Conservation (phyloP, 1,140 invertebrate species). For the Nylanderia fulva region DNA sequence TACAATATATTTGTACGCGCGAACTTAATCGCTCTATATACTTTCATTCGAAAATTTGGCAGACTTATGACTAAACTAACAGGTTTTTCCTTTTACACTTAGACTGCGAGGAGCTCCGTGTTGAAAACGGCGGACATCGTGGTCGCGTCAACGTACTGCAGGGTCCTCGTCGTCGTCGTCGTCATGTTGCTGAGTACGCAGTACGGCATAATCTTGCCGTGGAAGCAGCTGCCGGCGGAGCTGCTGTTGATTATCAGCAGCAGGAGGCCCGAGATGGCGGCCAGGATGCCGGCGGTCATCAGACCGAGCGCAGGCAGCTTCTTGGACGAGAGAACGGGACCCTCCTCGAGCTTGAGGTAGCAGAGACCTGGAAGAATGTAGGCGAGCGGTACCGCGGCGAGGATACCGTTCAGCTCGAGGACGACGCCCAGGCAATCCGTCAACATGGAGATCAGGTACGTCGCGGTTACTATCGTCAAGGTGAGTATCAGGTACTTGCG, state of each 20-base stretch:
- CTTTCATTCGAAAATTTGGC: slow-evolving; percentile 38
- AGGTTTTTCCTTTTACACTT: neutral
- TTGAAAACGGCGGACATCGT: neutral
- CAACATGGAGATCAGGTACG: slow-evolving; percentile 93
- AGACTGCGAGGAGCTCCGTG: neutral
- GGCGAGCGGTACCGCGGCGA: slow-evolving; percentile 94
- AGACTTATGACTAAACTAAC: slow-evolving; percentile 29
- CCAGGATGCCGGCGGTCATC: slow-evolving; percentile 90
- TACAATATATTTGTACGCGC: neutral
- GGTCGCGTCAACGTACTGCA: neutral
- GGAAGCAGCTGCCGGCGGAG: slow-evolving; percentile 87
- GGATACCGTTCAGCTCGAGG: slow-evolving; percentile 94
- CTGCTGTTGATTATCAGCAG: slow-evolving; percentile 87
- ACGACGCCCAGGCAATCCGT: slow-evolving; percentile 95
- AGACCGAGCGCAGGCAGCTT: slow-evolving; percentile 92
- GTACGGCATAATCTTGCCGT: slow-evolving; percentile 88
- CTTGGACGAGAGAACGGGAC: slow-evolving; percentile 88
- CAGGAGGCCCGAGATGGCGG: slow-evolving; percentile 88
- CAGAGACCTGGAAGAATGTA: slow-evolving; percentile 94
- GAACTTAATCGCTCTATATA: neutral
- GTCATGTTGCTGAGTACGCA: slow-evolving; percentile 83
- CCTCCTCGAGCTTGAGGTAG: slow-evolving; percentile 92
- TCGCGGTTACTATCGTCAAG: slow-evolving; percentile 89
- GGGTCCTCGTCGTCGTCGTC: neutral
- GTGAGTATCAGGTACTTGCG: slow-evolving; percentile 89